Conservation (phyloP, 1,140 invertebrate species). For the Tachypleus tridentatus region DNA sequence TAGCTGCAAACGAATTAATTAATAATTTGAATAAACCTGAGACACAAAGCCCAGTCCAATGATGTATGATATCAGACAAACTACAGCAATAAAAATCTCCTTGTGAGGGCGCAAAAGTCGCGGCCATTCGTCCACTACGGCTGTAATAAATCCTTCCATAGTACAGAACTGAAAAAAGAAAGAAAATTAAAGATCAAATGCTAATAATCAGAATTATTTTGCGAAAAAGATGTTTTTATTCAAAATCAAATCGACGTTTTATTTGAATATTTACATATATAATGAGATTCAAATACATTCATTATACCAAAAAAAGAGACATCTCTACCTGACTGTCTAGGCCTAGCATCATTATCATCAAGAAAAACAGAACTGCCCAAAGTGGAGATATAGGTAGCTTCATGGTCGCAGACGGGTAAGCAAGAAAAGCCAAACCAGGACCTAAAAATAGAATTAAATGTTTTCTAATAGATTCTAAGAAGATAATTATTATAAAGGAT, state of each 20-base stretch:
- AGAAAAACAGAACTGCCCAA: slow-evolving; percentile 97
- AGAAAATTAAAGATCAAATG: too few species aligned
- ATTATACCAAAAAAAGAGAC: too few species aligned
- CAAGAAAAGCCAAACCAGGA: slow-evolving; percentile 89
- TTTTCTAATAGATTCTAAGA: too few species aligned
- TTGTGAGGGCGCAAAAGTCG: slow-evolving; percentile 65
- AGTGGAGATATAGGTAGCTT: slow-evolving; percentile 89
- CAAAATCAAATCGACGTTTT: too few species aligned
- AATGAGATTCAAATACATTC: too few species aligned
- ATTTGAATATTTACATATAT: too few species aligned
- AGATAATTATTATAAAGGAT: too few species aligned
- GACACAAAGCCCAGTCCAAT: slow-evolving; percentile 84
- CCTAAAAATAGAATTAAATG: too few species aligned
- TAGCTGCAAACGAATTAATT: too few species aligned
- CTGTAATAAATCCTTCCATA: slow-evolving; percentile 95
- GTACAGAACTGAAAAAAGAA: slow-evolving; percentile 73
- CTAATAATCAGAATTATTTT: too few species aligned
- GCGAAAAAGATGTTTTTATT: too few species aligned
- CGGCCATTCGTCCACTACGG: slow-evolving; percentile 92
- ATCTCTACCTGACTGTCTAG: slow-evolving; percentile 66
- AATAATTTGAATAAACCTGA: too few species aligned
- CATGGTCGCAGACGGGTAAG: slow-evolving; percentile 92
- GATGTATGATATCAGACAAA: slow-evolving; percentile 82
- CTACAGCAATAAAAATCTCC: slow-evolving; percentile 82
- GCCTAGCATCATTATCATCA: slow-evolving; percentile 93